Evolutionary conservation across 1,140 invertebrate genomes (phyloP), one percentile per base, ranked within the genome.

Genomic region (Octopus sinensis): DNA sequence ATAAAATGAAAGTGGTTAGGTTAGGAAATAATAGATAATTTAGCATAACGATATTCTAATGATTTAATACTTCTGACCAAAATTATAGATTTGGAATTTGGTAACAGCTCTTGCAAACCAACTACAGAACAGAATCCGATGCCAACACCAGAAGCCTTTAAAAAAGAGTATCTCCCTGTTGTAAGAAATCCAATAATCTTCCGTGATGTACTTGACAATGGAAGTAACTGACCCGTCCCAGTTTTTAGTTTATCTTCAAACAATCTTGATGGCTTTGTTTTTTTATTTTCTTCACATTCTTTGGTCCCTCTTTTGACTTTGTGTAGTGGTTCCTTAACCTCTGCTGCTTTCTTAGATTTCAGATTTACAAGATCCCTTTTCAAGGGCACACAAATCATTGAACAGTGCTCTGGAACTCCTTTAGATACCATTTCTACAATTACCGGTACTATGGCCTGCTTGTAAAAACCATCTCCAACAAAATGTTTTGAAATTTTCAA

Each of bases 181-280:
- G 91, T 92, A 10, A 96, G 86, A 90, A 93, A 96, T 75, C 96
- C 96, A 84, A 96, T 93, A 4, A 94, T 91, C 88, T 94, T 91
- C 85, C 95, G 83, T 78, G 68, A 73, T 13, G 13, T 13, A 6
- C 9, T n/a, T 4, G 17, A 78, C 78, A 75, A 83, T 78, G 43
- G 78, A 54, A 81, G 84, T 76, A 7, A 87, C 78, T 51, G 81
- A 51, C 10, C 53, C 77, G 17, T 79, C 76, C 68, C 54, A n/a
- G 23, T 81, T 85, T 54, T 80, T 73, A 51, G 52, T 76, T 12
- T 83, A 56, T 12, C 83, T 79, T 88, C 86, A 85, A 87, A 92
- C 86, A 92, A 62, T 80, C 56, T 75, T 81, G 73, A 79, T 82
- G 51, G 54, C 79, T 62, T 84, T 75, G 75, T 82, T 83, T 80